Conservation (phyloP, 2,113 vertebrate genomes). For the Aptenodytes forsteri region DNA sequence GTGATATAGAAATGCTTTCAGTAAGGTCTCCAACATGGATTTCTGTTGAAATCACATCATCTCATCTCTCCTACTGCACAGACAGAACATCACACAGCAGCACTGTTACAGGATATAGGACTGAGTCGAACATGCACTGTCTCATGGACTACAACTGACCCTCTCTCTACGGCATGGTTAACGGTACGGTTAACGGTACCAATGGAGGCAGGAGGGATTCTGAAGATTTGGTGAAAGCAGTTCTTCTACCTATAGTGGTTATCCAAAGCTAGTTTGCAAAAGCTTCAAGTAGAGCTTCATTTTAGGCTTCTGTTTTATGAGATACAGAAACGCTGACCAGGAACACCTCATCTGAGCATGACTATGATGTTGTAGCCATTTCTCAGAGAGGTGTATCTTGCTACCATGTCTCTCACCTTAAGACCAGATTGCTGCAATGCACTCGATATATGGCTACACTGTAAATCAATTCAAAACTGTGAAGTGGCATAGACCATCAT, state of each 20-base stretch:
- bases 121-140: fast-evolving
- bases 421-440: background rate
- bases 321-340: background rate
- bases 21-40: background rate
- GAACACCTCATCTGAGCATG: background rate
- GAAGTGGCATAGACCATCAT: background rate
- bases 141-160: background rate
- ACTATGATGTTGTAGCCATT: background rate
- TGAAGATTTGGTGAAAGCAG: background rate
- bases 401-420: background rate
- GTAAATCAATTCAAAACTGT: background rate
- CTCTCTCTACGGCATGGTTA: fast-evolving
- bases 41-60: background rate
- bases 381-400: background rate
- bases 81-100: background rate
- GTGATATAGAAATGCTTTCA: background rate
- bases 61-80: background rate
- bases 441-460: fast-evolving
- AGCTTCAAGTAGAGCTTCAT: background rate
- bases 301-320: background rate
- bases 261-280: background rate
- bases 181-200: background rate
- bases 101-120: background rate
- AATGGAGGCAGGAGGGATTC: background rate
- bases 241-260: background rate